Base-by-base conservation (phyloP, 1,140 invertebrate species). In the Nebria ingens region DNA sequence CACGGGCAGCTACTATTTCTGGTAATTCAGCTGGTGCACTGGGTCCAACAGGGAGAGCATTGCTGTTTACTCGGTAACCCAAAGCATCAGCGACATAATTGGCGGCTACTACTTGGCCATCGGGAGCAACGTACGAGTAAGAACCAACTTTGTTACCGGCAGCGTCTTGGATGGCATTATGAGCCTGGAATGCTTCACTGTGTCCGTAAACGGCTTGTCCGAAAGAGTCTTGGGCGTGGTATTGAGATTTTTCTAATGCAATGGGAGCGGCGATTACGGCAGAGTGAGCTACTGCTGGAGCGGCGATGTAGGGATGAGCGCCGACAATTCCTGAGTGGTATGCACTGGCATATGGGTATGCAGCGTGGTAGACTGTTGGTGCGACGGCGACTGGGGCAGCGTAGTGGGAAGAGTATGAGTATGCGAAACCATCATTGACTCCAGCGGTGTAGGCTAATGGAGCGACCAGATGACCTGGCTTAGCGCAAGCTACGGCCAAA, bases 161-260 rank as follows among this genome's bases (percentile, higher is more conserved):
- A 29, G 68, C 74, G 61, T 78, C 78, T 68, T 76, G 72, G 38
- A 73, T 73, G 56, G 76, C 76, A 57, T 72, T 68, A 49, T 78
- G 73, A 12, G 73, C 66, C 62, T 78, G 77, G 69, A 71, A 72
- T 29, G 75, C 72, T 65, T 78, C 74, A 58, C 73, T 69, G 59
- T 77, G 76, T 59, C 77, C 77, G 67, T 78, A 79, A 62, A 72
- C 63, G 59, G 74, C 76, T 60, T 76, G 74, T 22, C 77, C 77
- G n/a, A 75, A 68, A 59, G 73, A 63, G 64, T 82, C 77, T 60
- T 77, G 68, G 57, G 76, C 71, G 64, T 79, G 78, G 73, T 79
- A 79, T 66, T 78, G 74, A 59, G 61, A 66, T 68, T 76, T 75
- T 45, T 72, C 67, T 57, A 63, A 66, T 55, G 68, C 68, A 51